A percentile compares a stretch with the other conserved stretches of the same genome.
These are phyloP conservation scores for Resseliella maxima DNA, from an alignment of 2,888 invertebrate genomes.

Conservation along the genomic window DNA sequence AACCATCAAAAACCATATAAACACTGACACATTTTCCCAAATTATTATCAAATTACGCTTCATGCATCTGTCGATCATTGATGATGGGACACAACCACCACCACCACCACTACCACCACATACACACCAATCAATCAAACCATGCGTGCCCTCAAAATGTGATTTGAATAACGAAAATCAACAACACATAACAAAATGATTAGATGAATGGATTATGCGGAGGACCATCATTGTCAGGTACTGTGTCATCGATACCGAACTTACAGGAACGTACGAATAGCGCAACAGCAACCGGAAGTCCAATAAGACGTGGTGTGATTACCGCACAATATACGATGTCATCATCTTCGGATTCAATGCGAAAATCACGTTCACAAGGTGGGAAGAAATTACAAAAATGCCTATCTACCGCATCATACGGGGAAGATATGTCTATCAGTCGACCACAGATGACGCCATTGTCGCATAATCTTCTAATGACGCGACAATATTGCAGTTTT, in stretches of 20 bases:
- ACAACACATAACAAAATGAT: background rate
- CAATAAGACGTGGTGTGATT: conserved; percentile 56
- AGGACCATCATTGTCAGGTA: conserved; percentile 59
- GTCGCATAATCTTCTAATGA: conserved; percentile 77
- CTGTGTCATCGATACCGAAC: conserved; percentile 58
- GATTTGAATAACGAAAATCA: background rate
- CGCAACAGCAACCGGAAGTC: conserved; percentile 56
- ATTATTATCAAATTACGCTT: conserved; percentile 44
- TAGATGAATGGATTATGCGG: conserved; percentile 61
- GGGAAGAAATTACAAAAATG: conserved; percentile 93
- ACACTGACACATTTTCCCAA: conserved; percentile 47
- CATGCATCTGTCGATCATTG: background rate
- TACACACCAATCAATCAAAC: background rate
- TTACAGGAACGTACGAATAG: conserved; percentile 56
- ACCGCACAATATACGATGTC: conserved; percentile 56
- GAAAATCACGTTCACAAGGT: conserved; percentile 94
- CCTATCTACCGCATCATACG: conserved; percentile 88
- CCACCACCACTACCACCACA: background rate
- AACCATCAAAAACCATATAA: conserved; percentile 18
- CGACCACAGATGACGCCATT: conserved; percentile 63
- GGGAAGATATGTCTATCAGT: conserved; percentile 71
- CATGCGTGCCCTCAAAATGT: too few relatives aligned
- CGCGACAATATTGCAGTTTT: conserved; percentile 95
- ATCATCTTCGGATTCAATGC: conserved; percentile 71
- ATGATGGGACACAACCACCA: background rate